Conservation (phyloP, 2,888 invertebrate genomes). For the Aspidiotus destructor region DNA sequence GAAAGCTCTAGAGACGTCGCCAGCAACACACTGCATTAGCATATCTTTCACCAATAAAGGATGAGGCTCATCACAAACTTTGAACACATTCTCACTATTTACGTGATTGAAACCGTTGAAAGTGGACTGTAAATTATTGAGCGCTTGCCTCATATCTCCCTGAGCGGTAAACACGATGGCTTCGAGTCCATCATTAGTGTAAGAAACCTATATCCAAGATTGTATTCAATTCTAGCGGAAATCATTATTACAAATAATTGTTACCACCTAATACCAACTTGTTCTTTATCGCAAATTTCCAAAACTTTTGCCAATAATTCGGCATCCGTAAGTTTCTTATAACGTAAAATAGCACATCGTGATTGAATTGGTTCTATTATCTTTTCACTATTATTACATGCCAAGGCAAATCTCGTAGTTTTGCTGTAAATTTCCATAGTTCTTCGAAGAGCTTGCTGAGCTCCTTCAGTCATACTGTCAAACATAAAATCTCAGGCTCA, state of each 20-base stretch:
- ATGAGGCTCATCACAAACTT: constrained; percentile 98
- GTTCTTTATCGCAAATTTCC: constrained; percentile 63
- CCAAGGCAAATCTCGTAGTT: constrained; percentile 94
- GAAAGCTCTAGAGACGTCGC: constrained; percentile 77
- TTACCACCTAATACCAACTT: constrained; percentile 45
- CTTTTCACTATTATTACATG: constrained; percentile 96
- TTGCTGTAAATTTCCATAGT: constrained; percentile 98
- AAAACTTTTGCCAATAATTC: constrained; percentile 76
- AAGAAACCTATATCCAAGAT: constrained; percentile 50
- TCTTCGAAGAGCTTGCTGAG: constrained; percentile 91
- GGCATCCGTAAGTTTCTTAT: constrained; percentile 78
- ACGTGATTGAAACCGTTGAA: constrained; percentile 85
- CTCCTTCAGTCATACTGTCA: constrained; percentile 93
- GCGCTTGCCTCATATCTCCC: constrained; percentile 94
- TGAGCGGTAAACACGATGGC: constrained; percentile 97
- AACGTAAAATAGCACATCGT: constrained; percentile 91
- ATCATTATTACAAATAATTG: background rate
- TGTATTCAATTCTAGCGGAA: background rate
- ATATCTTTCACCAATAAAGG: constrained; percentile 85
- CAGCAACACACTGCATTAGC: constrained; percentile 70
- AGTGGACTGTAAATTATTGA: constrained; percentile 95
- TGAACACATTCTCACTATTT: constrained; percentile 90
- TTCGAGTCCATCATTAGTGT: constrained; percentile 85
- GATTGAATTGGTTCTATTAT: constrained; percentile 99
- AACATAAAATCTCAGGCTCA: background rate